Base-by-base conservation (phyloP, 2,797 vertebrate genomes). In the Intellagama lesueurii region DNA sequence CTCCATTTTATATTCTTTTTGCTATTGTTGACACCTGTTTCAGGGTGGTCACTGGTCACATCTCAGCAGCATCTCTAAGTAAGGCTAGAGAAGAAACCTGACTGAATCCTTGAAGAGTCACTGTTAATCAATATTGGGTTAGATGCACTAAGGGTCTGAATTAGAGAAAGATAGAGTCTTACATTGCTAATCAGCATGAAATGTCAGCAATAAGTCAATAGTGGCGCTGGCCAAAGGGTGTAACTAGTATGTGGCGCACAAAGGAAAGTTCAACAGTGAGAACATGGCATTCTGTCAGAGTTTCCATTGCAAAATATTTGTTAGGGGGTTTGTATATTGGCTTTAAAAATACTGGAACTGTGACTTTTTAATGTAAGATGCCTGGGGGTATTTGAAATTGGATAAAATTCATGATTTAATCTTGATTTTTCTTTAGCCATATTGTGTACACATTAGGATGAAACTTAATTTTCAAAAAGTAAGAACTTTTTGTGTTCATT, bases 11-110 rank as follows among this genome's bases (percentile, higher is more conserved):
- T 70, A 47, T 92, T 75, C 66, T 60, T 32, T 70, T 86, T 96
- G 78, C 91, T 95, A 88, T 94, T 94, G 90, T 89, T 95, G 94
- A 90, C 88, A 82, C 83, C 88, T 93, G 85, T 73, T 85, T 94
- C 69, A 84, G 12, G n/a, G 12, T 72, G 11, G 70, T 16, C n/a
- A 8, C 32, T 72, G 11, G 70, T 16, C 70, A 8, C 32, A 16
- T 30, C 14, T 72, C 30, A 72, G 16, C 73, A 75, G 17, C 73
- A 7, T 75, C 73, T 75, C 73, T 24, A 75, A 2, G 16, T 75
- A 75, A 35, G 32, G 1, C 73, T 40, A 40, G 73, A 7, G 22
- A 75, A 40, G 19, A 22, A 75, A 19, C 30, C n/a, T 17, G 35
- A 1, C 35, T 40, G 35, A 75, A 75, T 24, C 32, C 7, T n/a